Base-by-base conservation (phyloP, 2,113 vertebrate genomes). In the Phoxinus phoxinus region DNA sequence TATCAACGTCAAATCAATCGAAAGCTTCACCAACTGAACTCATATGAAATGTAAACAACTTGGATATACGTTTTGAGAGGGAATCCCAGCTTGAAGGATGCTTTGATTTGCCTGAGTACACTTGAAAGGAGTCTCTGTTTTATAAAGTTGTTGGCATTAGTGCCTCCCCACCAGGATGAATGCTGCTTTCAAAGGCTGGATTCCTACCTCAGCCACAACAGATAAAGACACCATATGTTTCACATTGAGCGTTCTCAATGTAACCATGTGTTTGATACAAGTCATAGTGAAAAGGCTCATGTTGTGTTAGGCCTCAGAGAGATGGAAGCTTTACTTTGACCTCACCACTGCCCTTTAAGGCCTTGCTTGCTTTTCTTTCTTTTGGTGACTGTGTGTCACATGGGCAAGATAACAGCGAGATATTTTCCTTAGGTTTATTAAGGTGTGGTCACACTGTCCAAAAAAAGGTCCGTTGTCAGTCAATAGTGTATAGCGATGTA, bases 181-280 rank as follows among this genome's bases (percentile, higher is more conserved):
- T 32, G 10, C 35, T 21, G 58, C 25, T 73, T 86, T 73, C 25
- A 72, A 46, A 61, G 21, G 12, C 56, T 25, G 32, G 51, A 65
- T 81, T 86, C 41, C 56, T 79, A 21, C 59, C 13, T 53, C 59
- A 19, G 69, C 30, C n/a, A 72, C 13, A 81, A 53, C 41, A 63
- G 35, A 69, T 84, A 75, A 58, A 75, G 44, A 81, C 12, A 32
- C 41, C 59, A 65, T 53, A 44, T 59, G 86, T 61, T 73, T 63
- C 12, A 37, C 69, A 71, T 76, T 81, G 19, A 75, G 46, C 12
- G 2, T 76, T 75, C 37, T 23, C 69, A 84, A 61, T 81, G 23
- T 35, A 32, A 48, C 23, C 86, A 46, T 87, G 69, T 84, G 83
- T 59, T 85, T 56, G 25, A 21, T 61, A 81, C 63, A 35, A 25